Percentiles rank a stretch among this genome's conserved stretches.
These are phyloP conservation scores for Frankliniella intonsa DNA, from an alignment of 2,888 invertebrate genomes.

Conservation along the genomic window DNA sequence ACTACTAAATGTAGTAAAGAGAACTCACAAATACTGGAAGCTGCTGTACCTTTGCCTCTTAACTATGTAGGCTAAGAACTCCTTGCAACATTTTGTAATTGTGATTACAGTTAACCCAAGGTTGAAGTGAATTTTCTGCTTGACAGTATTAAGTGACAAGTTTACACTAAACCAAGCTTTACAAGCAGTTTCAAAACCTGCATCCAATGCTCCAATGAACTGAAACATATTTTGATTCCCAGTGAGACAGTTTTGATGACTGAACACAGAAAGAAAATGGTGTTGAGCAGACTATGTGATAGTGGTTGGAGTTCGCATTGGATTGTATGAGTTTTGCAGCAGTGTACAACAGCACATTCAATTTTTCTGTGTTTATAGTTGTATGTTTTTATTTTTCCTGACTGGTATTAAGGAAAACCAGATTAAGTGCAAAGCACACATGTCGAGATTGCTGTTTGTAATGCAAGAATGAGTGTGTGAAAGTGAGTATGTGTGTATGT, in stretches of 20 bases:
- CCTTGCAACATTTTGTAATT: neutral
- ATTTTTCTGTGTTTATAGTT: conserved; percentile 18
- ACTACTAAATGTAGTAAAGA: conserved; percentile 52
- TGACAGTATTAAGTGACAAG: conserved; percentile 15
- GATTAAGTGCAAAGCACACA: conserved; percentile 20
- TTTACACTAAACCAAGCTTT: neutral
- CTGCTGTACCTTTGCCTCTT: neutral
- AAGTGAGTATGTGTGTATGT: neutral
- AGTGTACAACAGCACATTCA: conserved; percentile 3
- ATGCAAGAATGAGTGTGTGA: neutral
- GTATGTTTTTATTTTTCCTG: neutral
- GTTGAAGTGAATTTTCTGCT: conserved; percentile 20
- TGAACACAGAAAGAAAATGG: conserved; percentile 4
- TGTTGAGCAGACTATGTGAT: neutral
- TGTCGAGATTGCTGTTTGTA: neutral
- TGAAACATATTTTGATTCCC: conserved; percentile 14
- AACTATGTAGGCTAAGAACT: neutral
- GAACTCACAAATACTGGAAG: neutral
- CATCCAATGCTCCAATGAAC: neutral
- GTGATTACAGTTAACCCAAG: neutral
- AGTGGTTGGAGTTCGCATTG: neutral
- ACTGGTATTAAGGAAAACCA: neutral
- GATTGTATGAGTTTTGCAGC: neutral
- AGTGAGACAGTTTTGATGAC: conserved; percentile 10
- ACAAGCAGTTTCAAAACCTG: conserved; percentile 11